A percentile compares a stretch with the other conserved stretches of the same genome.
phyloP scores from a whole-genome alignment of 2,888 invertebrate genomes.

The Micoletzkya japonica region DNA sequence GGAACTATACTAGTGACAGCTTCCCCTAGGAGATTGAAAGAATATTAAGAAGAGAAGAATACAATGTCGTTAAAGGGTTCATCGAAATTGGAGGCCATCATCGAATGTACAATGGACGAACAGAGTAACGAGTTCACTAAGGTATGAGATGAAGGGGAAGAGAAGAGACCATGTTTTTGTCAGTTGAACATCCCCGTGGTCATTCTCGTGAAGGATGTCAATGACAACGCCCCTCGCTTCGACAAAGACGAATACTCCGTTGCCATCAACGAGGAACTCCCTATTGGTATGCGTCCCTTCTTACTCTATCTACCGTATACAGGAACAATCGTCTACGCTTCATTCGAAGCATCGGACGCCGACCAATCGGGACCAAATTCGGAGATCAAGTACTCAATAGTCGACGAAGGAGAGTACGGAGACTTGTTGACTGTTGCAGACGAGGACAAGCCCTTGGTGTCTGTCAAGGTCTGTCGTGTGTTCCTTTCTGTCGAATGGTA shows the following conservation, averaged over 20 bases:
- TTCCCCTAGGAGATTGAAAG: no score
- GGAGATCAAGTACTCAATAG: conserved; percentile 56
- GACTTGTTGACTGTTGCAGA: conserved; percentile 53
- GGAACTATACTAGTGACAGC: not conserved
- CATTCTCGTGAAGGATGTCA: conserved; percentile 61
- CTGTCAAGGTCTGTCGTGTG: conserved; percentile 36
- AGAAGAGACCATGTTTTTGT: conserved; percentile 20
- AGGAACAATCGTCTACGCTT: conserved; percentile 58
- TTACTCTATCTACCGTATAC: no score
- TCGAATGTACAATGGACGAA: conserved; percentile 45
- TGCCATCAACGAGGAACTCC: conserved; percentile 58
- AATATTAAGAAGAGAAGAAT: not conserved
- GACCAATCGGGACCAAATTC: conserved; percentile 62
- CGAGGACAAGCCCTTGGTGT: conserved; percentile 51
- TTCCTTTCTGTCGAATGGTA: conserved; percentile 1
- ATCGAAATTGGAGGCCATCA: conserved; percentile 47
- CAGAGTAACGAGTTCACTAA: conserved; percentile 47
- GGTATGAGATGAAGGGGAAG: conserved; percentile 29
- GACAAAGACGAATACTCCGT: conserved; percentile 51
- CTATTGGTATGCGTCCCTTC: conserved; percentile 36
- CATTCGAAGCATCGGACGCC: conserved; percentile 56
- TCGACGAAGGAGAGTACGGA: conserved; percentile 36
- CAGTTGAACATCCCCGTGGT: conserved; percentile 59
- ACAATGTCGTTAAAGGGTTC: conserved; percentile 41
- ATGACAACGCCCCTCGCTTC: conserved; percentile 61